Evolutionary conservation across 2,888 invertebrate species (phyloP), one percentile per base, ranked within the genome.

Genomic region (Sminthurinus aureus): DNA sequence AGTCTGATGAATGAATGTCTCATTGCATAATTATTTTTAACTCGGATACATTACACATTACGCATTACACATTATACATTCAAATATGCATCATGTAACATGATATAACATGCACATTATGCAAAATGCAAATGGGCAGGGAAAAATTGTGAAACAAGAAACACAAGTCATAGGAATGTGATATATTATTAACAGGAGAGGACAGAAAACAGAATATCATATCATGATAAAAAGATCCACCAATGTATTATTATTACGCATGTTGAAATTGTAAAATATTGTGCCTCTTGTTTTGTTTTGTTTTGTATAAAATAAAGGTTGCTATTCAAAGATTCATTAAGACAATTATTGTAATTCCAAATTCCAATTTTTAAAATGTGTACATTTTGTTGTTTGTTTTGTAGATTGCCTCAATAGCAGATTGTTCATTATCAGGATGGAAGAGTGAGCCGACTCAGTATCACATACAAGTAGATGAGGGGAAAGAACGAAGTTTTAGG

Each of bases 381-480:
- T 1, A 20, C n/a, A 3, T 26, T 71, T 15, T 71, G 0, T 71
- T 71, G 24, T 12, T 22, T 71, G 24, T 26, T 24, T 67, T 83
- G 18, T 64, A 83, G 83, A 67, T 79, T 13, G 24, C 76, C 66
- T 81, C 78, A 51, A 22, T 58, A 20, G 77, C 84, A 24, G 85
- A 86, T 50, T 85, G 87, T 58, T 86, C 88, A 20, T 67, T 88
- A 64, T 88, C 88, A 18, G 87, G 89, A 18, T 89, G 86, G 86
- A 89, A 87, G 20, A 85, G 87, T 78, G 84, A 87, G 20, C 89
- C 89, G 78, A 93, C 94, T 84, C 96, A 96, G 91, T 96, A 96
- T 91, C 96, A 97, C 92, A 96, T 96, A 89, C 96, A 96, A 91
- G 96, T 96, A 15, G 96, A 97, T 89, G 96, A 96, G 90, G 96